Base-by-base conservation (phyloP, 2,113 vertebrate genomes). In the Rhodinocichla rosea region DNA sequence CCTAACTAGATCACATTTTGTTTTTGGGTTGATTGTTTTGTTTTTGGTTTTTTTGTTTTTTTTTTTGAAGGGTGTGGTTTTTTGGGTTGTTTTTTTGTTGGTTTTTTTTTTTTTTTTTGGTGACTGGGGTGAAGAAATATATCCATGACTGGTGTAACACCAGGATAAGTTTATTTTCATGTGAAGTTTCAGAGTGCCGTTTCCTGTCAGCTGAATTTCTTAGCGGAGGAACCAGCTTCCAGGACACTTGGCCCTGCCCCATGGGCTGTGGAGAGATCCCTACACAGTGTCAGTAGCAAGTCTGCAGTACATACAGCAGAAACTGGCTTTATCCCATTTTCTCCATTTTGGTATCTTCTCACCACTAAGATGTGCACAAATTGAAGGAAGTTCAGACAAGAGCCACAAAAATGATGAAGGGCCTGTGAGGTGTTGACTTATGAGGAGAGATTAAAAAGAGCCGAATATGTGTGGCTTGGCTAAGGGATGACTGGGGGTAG, bases 341-440 rank as follows among this genome's bases (percentile, higher is more conserved):
- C 64, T 59, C 13, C 17, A 15, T 55, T 50, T 77, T 77, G 35
- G 20, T 12, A 22, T 64, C 47, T 90, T 82, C 57, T 89, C 42
- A 81, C 27, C 15, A 56, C 10, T 70, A 74, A 81, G 75, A 80
- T 67, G 57, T 32, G 19, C 5, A 5, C 37, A 81, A 93, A 91
- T 84, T 60, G 64, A 50, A 94, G 32, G 27, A 80, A 93, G 74
- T 63, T 91, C 89, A 92, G 75, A 91, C 79, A 94, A 84, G 60
- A 88, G 55, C 62, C 74, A 91, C 95, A 95, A 94, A 96, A 95
- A 93, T 96, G 86, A 96, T 93, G 60, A 78, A 95, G 32, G 13
- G 50, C 30, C 24, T 57, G 40, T 77, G 68, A 77, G 49, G 56
- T 81, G 47, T 16, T 97, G 96, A 96, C 53, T 95, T 90, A 95